Evolutionary conservation across 1,140 invertebrate species (phyloP).

Genomic region (Adoxophyes honmai): DNA sequence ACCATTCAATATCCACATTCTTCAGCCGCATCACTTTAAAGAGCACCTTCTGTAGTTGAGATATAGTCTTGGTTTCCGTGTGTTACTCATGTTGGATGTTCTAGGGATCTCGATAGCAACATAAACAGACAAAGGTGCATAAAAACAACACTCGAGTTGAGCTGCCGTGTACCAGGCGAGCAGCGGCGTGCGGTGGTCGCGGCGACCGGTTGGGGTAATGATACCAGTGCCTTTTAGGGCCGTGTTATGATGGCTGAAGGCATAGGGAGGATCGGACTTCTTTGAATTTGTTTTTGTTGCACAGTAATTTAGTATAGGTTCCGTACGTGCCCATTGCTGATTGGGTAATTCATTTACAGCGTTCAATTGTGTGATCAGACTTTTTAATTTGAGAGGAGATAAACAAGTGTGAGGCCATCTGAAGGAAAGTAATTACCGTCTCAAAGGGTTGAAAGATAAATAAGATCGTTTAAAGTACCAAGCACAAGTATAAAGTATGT

Average conservation of each 20-base stretch:
- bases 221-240: conserved; percentile 67
- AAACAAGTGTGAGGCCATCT: too few species aligned
- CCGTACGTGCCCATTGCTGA: too few species aligned
- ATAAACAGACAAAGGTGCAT: conserved; percentile 54
- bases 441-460: too few species aligned
- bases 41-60: conserved; percentile 17
- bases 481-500: too few species aligned
- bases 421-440: too few species aligned
- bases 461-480: too few species aligned
- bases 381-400: too few species aligned
- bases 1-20: conserved; percentile 42
- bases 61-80: conserved; percentile 20
- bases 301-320: too few species aligned
- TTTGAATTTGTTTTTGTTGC: not conserved
- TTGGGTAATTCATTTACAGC: too few species aligned
- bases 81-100: conserved; percentile 18
- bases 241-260: conserved; percentile 50
- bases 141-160: conserved; percentile 56
- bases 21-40: conserved; percentile 21
- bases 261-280: conserved; percentile 42
- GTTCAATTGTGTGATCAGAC: too few species aligned
- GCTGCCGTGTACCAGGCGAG: conserved; percentile 48
- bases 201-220: conserved; percentile 61
- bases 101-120: conserved; percentile 50
- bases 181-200: conserved; percentile 43